Evolutionary conservation across 2,888 invertebrate species (phyloP), one percentile per base, ranked within the genome.

Genomic region (Cheilosia grossa): DNA sequence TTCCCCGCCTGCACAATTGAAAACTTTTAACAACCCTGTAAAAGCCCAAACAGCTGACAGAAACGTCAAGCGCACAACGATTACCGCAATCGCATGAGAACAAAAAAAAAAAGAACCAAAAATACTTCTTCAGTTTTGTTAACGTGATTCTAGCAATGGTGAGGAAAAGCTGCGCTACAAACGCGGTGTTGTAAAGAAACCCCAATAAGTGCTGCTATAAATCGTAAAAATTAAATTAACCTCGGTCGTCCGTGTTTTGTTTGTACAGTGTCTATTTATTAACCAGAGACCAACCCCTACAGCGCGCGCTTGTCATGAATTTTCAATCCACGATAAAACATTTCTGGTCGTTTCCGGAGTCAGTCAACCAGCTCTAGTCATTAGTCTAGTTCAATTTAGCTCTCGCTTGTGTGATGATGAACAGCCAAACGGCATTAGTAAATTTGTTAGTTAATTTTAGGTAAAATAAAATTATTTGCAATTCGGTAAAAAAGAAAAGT

Each of bases 361-460:
- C 44, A 69, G 13, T 58, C 7, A 17, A 53, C 21, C 42, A 58
- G 15, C 54, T 69, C 47, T 74, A 80, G 74, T 63, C 51, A 56
- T 44, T 56, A 63, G 40, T 61, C 56, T 64, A 81, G 77, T 82
- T 37, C 33, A 75, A 64, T 70, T 66, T 42, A 54, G 49, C 13
- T 40, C n/a, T 56, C 51, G 27, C 19, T 13, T 17, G 42, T 72
- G 74, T 70, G 64, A 80, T 73, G 64, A 73, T 80, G 80, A 63
- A 21, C 13, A 70, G 59, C 74, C 69, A 70, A 75, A 80, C 53
- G 54, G 70, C 24, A 58, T 53, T 79, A 75, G 70, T 37, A n/a
- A 74, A 75, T 59, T 75, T 59, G 24, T 69, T 82, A 75, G 64
- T 30, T 83, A 80, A 75, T 74, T 67, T 44, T 80, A 80, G 61